Evolutionary conservation across 2,797 vertebrate genomes (phyloP).

Genomic region (Scarus forsteni): DNA sequence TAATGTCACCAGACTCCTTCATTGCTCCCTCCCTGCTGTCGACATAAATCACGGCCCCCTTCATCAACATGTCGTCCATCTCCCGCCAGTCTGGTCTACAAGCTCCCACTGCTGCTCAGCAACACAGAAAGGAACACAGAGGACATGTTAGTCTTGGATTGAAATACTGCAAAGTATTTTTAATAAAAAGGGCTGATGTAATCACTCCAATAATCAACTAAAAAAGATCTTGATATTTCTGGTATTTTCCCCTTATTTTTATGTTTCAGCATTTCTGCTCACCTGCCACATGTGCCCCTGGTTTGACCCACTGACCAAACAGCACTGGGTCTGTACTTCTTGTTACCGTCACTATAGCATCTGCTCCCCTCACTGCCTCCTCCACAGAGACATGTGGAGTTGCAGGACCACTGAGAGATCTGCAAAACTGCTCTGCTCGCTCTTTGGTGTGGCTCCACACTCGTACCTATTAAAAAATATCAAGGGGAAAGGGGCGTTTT

Average conservation of each 20-base stretch:
- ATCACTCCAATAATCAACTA: too few species aligned
- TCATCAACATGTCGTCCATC: slow-evolving; percentile 91
- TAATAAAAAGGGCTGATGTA: too few species aligned
- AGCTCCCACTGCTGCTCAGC: slow-evolving; percentile 89
- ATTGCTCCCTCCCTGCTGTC: slow-evolving; percentile 92
- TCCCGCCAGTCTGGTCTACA: slow-evolving; percentile 95
- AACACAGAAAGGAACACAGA: slow-evolving; percentile 2
- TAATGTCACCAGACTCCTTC: slow-evolving; percentile 92
- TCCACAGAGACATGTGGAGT: slow-evolving; percentile 83
- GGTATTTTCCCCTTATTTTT: not conserved
- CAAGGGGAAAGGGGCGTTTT: not conserved
- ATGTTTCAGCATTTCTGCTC: slow-evolving; percentile 24
- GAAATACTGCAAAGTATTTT: too few species aligned
- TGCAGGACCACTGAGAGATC: slow-evolving; percentile 77
- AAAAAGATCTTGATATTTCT: not conserved
- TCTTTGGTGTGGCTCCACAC: slow-evolving; percentile 89
- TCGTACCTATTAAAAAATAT: slow-evolving; percentile 83
- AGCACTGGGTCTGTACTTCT: slow-evolving; percentile 89
- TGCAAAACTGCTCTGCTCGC: slow-evolving; percentile 81
- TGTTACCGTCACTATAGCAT: slow-evolving; percentile 93
- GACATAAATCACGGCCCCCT: slow-evolving; percentile 87
- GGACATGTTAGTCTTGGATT: too few species aligned
- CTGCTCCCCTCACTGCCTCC: slow-evolving; percentile 90
- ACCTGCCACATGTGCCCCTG: slow-evolving; percentile 96
- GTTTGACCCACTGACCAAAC: slow-evolving; percentile 93